Base-by-base conservation (phyloP, 2,113 vertebrate species). In the Strix aluco region DNA sequence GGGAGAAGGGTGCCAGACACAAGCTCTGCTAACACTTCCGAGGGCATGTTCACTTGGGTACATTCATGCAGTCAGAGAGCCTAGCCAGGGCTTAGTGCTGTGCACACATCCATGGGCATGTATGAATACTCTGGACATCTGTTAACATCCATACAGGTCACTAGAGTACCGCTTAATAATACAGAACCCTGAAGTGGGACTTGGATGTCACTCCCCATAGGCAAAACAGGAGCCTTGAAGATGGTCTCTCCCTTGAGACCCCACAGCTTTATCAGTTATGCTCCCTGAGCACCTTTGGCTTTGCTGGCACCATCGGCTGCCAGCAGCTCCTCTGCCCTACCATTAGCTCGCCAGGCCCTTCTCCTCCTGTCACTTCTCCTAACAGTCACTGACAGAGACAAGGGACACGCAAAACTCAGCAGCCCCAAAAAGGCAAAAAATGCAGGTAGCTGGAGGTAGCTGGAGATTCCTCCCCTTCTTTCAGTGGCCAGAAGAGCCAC, bases 61-160 rank as follows among this genome's bases (percentile, higher is more conserved):
- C 0, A 0, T 26, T 30, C 1, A 0, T 11, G 27, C 14, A 62
- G 46, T 26, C 3, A 3, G 10, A 51, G 22, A 75, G 40, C 59
- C 51, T 8, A 29, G 19, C 58, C 32, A 61, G 30, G 13, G 10
- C 22, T 67, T 34, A 62, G 42, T 1, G 1, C 55, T 57, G 65
- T 8, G 27, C n/a, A 26, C 14, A 13, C 15, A 47, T 19, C 21
- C 0, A 0, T 26, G 15, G 16, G 21, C 42, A 82, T 0, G 0
- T 40, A 57, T 0, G 0, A 4, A 29, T 9, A 8, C 18, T 46
- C 62, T 42, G 44, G 34, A 51, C 17, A 46, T 36, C 36, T 36
- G 38, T 8, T 13, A 47, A 81, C n/a, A 26, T 29, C 65, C 51
- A 26, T 11, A 34, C 6, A 23, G 16, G n/a, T 44, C 27, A 40